These are phyloP conservation scores for Papilio machaon DNA, from an alignment of 1,140 invertebrate genomes.

Conservation along the genomic window DNA sequence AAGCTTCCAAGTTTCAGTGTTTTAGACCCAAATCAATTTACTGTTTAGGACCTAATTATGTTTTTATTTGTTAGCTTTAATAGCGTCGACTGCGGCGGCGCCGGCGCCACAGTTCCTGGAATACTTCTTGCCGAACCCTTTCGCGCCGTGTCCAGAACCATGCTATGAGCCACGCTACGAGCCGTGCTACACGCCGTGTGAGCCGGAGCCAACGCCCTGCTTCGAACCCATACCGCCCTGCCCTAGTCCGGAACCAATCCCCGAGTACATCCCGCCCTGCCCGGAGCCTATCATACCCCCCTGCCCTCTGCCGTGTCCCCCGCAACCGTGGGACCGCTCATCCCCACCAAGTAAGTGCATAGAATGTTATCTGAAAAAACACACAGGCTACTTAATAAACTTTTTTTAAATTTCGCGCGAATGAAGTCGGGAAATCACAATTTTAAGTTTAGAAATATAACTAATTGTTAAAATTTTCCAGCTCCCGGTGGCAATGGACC, in stretches of 20 bases:
- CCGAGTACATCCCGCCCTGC: constrained; percentile 42
- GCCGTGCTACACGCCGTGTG: constrained; percentile 15
- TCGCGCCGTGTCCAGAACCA: constrained; percentile 8
- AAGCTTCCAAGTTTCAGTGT: neutral
- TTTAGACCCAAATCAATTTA: no score
- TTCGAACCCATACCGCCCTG: constrained; percentile 41
- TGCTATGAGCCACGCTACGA: constrained; percentile 8
- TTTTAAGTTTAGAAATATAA: neutral
- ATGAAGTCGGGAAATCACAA: no score
- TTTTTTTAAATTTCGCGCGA: neutral
- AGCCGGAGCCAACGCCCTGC: constrained; percentile 35
- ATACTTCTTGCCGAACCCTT: constrained; percentile 7
- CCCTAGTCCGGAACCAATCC: constrained; percentile 32
- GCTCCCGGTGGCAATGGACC: constrained; percentile 57
- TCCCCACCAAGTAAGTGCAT: constrained; percentile 25
- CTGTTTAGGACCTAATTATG: neutral
- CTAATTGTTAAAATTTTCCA: constrained; percentile 44
- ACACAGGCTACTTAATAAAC: no score
- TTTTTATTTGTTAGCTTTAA: constrained; percentile 49
- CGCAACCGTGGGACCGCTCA: constrained; percentile 27
- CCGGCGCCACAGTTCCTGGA: constrained; percentile 49
- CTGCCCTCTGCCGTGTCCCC: constrained; percentile 40
- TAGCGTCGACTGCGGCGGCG: constrained; percentile 54
- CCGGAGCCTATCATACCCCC: constrained; percentile 41
- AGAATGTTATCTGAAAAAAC: neutral